Percentiles rank a stretch among this genome's conserved stretches.
These are phyloP conservation scores for Lycorma delicatula DNA, from an alignment of 1,140 invertebrate genomes.

Conservation along the genomic window DNA sequence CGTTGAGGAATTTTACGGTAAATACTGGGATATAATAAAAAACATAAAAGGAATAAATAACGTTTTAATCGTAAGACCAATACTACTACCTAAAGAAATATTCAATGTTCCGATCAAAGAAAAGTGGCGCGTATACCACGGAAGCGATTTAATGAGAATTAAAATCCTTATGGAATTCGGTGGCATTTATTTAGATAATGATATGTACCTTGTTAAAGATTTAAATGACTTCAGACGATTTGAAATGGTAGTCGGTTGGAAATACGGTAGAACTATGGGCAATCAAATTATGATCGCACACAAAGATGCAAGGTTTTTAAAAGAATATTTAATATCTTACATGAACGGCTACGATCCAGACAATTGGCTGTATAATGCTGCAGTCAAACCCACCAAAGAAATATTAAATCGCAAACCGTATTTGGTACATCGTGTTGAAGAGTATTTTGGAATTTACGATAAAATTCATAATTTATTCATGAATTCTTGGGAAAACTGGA, in stretches of 20 bases:
- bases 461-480: conserved; percentile 7
- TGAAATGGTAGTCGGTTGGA: conserved; percentile 39
- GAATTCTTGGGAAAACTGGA: conserved; percentile 14
- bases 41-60: no score
- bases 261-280: conserved; percentile 25
- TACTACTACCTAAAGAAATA: no score
- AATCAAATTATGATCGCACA: conserved; percentile 34
- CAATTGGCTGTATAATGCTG: conserved; percentile 35
- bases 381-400: conserved; percentile 25
- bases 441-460: conserved; percentile 28
- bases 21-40: no score
- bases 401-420: conserved; percentile 27
- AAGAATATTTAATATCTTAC: conserved; percentile 32
- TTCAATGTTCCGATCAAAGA: no score
- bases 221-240: no score
- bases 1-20: no score
- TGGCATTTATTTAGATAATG: conserved; percentile 26
- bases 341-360: conserved; percentile 24
- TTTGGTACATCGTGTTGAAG: conserved; percentile 28
- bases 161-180: conserved; percentile 20
- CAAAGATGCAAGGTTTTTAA: conserved; percentile 32
- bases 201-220: conserved; percentile 20
- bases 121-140: conserved; percentile 17
- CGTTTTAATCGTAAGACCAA: no score
- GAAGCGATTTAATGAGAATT: conserved; percentile 18